Conservation (phyloP, 30 jellyfish, hydroid and myxozoan species). For the Aurelia sp. region DNA sequence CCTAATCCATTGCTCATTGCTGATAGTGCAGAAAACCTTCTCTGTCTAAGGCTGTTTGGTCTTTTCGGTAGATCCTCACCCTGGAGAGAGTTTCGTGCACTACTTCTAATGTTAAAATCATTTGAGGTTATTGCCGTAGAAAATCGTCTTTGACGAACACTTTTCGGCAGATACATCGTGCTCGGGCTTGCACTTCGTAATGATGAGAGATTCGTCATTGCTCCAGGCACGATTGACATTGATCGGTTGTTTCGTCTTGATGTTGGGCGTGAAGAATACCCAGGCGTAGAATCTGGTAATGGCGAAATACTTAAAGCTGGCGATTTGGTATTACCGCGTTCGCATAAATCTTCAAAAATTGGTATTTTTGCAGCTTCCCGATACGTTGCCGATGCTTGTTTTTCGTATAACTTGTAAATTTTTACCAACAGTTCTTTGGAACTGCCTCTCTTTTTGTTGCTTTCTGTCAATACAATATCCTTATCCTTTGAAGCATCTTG, state of each 20-base stretch:
- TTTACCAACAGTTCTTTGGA: conserved; percentile 37
- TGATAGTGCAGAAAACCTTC: conserved; percentile 14
- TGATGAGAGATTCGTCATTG: neutral
- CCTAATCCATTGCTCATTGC: neutral
- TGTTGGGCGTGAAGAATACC: neutral
- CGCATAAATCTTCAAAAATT: neutral
- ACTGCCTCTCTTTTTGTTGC: neutral
- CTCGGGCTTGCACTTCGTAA: conserved; percentile 15
- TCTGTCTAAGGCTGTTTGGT: conserved; percentile 5
- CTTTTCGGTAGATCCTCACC: neutral
- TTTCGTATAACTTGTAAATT: conserved; percentile 24
- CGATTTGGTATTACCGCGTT: neutral
- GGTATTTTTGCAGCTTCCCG: conserved; percentile 41
- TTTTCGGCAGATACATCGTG: neutral
- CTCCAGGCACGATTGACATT: conserved; percentile 41
- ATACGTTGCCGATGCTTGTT: conserved; percentile 21
- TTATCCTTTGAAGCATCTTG: neutral
- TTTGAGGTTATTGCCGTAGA: too few relatives aligned
- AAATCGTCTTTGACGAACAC: too few relatives aligned
- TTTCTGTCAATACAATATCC: neutral
- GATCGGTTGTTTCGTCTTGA: conserved; percentile 34
- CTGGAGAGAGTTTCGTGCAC: neutral
- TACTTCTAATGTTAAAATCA: too few relatives aligned
- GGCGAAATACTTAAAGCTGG: neutral
- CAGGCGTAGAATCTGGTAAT: neutral